Evolutionary conservation across 2,113 vertebrate genomes (phyloP), one percentile per base, ranked within the genome.

Genomic region (Tretioscincus oriximinensis): DNA sequence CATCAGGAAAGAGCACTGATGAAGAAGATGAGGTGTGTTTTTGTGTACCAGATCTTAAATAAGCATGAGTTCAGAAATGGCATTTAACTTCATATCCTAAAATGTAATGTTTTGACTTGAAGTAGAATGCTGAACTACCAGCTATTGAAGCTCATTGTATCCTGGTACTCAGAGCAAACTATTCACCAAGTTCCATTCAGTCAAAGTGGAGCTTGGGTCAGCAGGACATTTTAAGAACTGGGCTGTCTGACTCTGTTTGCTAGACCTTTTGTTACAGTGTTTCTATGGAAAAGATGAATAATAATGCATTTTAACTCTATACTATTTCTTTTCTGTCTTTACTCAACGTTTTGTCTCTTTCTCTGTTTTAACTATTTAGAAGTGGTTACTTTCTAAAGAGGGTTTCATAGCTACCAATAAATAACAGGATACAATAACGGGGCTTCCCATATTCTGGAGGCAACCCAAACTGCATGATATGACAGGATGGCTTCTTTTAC

Each of bases 11-110:
- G 95, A 99, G 97, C 95, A 97, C 98, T 70, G 98, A 99, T 86
- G 97, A 99, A 93, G 98, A 99, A 91, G 98, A 99, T 86, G 98
- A 99, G 90, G 98, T 99, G 97, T 96, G 95, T 96, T 94, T 93
- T 94, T 95, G 95, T 95, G 93, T 95, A 93, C 91, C 93, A 90
- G 87, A 76, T 91, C 89, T 89, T 92, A 93, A 94, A 93, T 93
- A 93, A 91, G 88, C 93, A 91, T 94, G 93, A 95, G 94, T 91
- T 87, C 88, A 95, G 95, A 93, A 92, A 88, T 90, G 90, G 90
- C 92, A 87, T 93, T 90, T 88, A 86, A 88, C 89, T 83, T 91
- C 87, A 78, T 88, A 92, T 90, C 84, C 92, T 82, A 76, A 84
- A 90, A 91, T 91, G 24, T 93, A 90, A 94, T 93, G 91, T 76